Conservation (phyloP, 2,888 invertebrate genomes). For the Lasius platythorax region DNA sequence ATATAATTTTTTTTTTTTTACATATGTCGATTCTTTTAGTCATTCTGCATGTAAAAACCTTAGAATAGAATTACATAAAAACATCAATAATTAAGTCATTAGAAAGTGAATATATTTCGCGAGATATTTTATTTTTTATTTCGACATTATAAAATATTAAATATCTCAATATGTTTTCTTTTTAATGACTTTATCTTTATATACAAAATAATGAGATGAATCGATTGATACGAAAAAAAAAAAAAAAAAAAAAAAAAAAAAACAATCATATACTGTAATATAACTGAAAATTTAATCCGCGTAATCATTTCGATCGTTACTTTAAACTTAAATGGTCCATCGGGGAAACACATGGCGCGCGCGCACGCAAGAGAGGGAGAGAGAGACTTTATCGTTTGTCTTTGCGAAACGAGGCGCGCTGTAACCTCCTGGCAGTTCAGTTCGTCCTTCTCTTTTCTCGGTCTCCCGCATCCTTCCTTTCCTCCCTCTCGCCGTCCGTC, state of each 20-base stretch:
- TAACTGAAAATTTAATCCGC: not conserved
- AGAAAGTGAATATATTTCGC: not conserved
- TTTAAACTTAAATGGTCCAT: not conserved
- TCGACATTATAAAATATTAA: not conserved
- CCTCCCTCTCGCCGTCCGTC: not conserved
- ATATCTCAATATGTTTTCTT: not conserved
- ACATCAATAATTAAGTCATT: not conserved
- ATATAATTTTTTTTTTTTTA: not conserved
- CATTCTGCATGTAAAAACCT: too few species aligned
- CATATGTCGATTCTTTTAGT: not conserved
- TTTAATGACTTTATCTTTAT: not conserved
- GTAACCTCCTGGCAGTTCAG: slow-evolving; percentile 40
- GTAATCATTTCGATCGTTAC: not conserved
- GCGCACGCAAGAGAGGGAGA: not conserved
- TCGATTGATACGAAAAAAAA: not conserved
- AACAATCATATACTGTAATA: not conserved
- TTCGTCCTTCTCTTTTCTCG: slow-evolving; percentile 30
- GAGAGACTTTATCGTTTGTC: not conserved
- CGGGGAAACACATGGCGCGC: slow-evolving; percentile 1
- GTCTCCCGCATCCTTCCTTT: not conserved
- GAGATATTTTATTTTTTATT: slow-evolving; percentile 4
- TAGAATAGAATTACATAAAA: not conserved
- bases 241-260: not conserved
- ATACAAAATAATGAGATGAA: not conserved
- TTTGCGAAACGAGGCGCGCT: slow-evolving; percentile 28